phyloP scores from a whole-genome alignment of 2,888 invertebrate genomes.

The Drosophila rubida region DNA sequence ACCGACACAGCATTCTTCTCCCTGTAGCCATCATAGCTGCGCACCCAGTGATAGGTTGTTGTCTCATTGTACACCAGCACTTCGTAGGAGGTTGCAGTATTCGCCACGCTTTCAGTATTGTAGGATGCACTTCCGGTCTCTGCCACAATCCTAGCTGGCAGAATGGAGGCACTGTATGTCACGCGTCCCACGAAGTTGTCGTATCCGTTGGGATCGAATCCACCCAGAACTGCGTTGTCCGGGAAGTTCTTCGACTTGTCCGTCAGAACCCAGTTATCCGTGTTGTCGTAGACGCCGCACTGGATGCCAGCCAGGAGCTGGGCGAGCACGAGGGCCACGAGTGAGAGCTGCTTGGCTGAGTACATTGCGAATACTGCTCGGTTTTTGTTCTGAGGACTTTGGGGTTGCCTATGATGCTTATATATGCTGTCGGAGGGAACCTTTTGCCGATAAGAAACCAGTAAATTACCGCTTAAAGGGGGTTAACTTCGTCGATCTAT shows the following conservation, averaged over 20 bases:
- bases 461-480: conserved; percentile 4
- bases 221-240: conserved; percentile 42
- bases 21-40: conserved; percentile 52
- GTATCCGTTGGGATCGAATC: conserved; percentile 52
- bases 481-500: conserved; percentile 5
- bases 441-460: conserved; percentile 17
- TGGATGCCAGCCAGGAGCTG: conserved; percentile 43
- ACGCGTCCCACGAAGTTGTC: conserved; percentile 56
- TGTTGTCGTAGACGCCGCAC: conserved; percentile 36
- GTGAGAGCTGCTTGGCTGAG: conserved; percentile 19
- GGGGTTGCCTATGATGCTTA: background rate
- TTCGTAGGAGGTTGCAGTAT: conserved; percentile 15
- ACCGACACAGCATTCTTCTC: conserved; percentile 44
- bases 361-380: conserved; percentile 39
- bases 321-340: conserved; percentile 35
- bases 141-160: conserved; percentile 14
- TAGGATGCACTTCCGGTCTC: background rate
- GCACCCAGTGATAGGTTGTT: conserved; percentile 43
- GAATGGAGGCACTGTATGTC: background rate
- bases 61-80: conserved; percentile 40
- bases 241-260: conserved; percentile 38
- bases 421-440: conserved; percentile 30
- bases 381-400: conserved; percentile 1
- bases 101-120: conserved; percentile 2
- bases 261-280: conserved; percentile 44